phyloP scores from a whole-genome alignment of 2,888 invertebrate species.

The Rhimphoctona megacephalus region DNA sequence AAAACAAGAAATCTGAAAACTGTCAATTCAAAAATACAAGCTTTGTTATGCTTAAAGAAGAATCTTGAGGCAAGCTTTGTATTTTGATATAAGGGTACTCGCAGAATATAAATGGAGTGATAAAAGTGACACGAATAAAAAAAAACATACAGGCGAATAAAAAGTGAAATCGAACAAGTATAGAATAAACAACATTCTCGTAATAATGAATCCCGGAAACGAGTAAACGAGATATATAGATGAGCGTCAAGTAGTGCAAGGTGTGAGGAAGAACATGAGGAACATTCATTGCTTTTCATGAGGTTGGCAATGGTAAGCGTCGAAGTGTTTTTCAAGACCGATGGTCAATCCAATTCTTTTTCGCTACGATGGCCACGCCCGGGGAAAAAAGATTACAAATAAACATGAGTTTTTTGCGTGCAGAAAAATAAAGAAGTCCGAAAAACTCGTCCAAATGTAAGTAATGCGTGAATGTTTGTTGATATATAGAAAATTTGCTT shows the following conservation, averaged over 20 bases:
- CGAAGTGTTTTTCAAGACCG: constrained; percentile 64
- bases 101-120: constrained; percentile 1
- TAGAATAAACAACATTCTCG: constrained; percentile 67
- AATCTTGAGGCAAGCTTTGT: not conserved
- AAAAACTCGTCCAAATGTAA: constrained; percentile 3
- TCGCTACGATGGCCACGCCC: constrained; percentile 37
- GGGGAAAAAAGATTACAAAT: constrained; percentile 72
- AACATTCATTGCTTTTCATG: constrained; percentile 78
- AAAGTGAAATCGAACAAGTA: constrained; percentile 46
- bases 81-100: not conserved
- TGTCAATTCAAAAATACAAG: not conserved
- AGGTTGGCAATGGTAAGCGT: constrained; percentile 66
- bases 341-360: constrained; percentile 76
- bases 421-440: constrained; percentile 26
- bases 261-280: constrained; percentile 47
- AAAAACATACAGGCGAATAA: constrained; percentile 31
- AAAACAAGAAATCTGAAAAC: not conserved
- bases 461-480: constrained; percentile 18
- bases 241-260: constrained; percentile 42
- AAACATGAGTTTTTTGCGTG: constrained; percentile 69
- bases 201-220: constrained; percentile 40
- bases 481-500: constrained; percentile 18
- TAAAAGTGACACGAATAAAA: constrained; percentile 28
- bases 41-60: not conserved
- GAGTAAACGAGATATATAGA: constrained; percentile 49